A percentile compares a stretch with the other conserved stretches of the same genome.
These are phyloP conservation scores for Sarcoramphus papa DNA, from an alignment of 2,797 vertebrate species.

Conservation along the genomic window DNA sequence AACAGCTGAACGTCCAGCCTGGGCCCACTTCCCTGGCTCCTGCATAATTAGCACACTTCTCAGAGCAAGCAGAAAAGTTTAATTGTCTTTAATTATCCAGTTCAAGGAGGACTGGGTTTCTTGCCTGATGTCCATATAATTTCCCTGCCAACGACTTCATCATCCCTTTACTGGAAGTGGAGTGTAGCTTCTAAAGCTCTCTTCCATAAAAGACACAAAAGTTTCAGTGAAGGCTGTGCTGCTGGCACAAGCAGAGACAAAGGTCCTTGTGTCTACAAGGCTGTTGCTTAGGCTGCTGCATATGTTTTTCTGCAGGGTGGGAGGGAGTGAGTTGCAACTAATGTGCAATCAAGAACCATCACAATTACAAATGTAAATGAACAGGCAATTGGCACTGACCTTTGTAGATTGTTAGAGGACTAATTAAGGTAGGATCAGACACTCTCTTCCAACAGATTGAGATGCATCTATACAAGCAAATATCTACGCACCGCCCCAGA, in stretches of 20 bases:
- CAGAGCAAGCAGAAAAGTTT: conserved; percentile 89
- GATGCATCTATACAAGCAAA: conserved; percentile 47
- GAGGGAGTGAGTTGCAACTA: conserved; percentile 64
- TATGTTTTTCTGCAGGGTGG: not conserved
- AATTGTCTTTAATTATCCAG: conserved; percentile 92
- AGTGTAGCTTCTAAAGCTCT: conserved; percentile 10
- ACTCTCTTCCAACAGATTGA: conserved; percentile 69
- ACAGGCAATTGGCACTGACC: conserved; percentile 76
- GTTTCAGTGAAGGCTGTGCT: not conserved
- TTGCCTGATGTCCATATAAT: conserved; percentile 84
- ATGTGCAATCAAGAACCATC: conserved; percentile 75
- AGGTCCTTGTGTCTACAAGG: not conserved
- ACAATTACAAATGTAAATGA: conserved; percentile 77
- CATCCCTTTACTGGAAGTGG: conserved; percentile 69
- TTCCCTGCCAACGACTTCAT: conserved; percentile 85
- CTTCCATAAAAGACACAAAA: not conserved
- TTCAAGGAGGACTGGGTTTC: conserved; percentile 87
- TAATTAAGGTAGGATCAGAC: conserved; percentile 77
- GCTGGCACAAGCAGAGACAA: conserved; percentile 1
- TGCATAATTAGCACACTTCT: conserved; percentile 86
- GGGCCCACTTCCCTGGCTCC: conserved; percentile 67
- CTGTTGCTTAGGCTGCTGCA: not conserved
- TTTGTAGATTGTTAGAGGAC: conserved; percentile 79
- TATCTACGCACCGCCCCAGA: not conserved
- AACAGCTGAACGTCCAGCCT: not conserved